phyloP scores from a whole-genome alignment of 2,797 vertebrate species.

The Microtus agrestis region DNA sequence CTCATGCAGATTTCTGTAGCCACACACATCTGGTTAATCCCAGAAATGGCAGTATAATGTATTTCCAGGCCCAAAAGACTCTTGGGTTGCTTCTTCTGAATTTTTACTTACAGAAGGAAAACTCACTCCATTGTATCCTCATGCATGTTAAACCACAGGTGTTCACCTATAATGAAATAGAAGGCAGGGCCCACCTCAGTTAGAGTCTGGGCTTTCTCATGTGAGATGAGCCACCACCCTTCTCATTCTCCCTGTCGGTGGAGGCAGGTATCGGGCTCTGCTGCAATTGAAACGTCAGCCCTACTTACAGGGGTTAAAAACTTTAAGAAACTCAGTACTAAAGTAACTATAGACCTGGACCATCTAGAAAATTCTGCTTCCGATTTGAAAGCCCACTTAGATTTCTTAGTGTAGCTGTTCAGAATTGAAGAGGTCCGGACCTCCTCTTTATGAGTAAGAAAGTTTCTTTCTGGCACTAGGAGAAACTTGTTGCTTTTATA shows the following conservation, averaged over 20 bases:
- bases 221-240: background rate
- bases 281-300: background rate
- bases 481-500: background rate
- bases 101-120: background rate
- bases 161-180: background rate
- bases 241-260: too few relatives aligned
- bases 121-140: background rate
- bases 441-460: background rate
- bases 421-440: background rate
- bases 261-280: background rate
- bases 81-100: background rate
- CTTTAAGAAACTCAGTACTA: background rate
- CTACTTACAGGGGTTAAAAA: background rate
- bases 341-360: background rate
- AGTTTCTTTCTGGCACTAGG: background rate
- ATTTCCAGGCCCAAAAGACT: background rate
- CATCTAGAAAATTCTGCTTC: background rate
- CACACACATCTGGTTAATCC: background rate
- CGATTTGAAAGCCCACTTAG: background rate
- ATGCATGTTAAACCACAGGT: background rate
- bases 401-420: background rate
- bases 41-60: background rate
- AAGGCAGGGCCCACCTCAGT: too few relatives aligned
- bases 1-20: too few relatives aligned
- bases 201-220: background rate